Percentiles rank a stretch among this genome's conserved stretches.
These are phyloP conservation scores for Dicyrtomina minuta DNA, from an alignment of 2,888 invertebrate genomes.

Conservation along the genomic window DNA sequence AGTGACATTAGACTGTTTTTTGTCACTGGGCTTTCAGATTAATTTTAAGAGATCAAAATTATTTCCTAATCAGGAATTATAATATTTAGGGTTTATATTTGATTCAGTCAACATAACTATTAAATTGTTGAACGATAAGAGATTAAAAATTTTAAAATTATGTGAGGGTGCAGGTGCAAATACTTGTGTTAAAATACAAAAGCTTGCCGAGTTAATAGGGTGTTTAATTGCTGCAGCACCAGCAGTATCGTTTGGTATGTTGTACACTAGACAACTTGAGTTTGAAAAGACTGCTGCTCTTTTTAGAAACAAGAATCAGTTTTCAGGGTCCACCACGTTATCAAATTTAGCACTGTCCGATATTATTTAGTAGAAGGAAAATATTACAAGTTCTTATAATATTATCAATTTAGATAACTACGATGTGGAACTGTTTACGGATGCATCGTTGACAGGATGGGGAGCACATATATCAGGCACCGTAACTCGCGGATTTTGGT, in stretches of 20 bases:
- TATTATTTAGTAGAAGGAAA: neutral
- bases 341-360: neutral
- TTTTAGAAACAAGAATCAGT: neutral
- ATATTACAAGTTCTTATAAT: neutral
- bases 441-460: no score
- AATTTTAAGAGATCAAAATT: no score
- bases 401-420: neutral
- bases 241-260: neutral
- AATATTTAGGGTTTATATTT: no score
- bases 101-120: no score
- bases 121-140: neutral
- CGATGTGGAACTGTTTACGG: neutral
- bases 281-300: neutral
- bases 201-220: neutral
- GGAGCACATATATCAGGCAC: neutral
- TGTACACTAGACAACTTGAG: slow-evolving; percentile 15
- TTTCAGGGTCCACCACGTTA: neutral
- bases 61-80: no score
- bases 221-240: neutral
- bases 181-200: neutral
- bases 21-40: no score
- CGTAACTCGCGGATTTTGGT: neutral
- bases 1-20: no score
- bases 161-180: neutral
- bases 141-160: neutral